Base-by-base conservation (phyloP, 2,797 vertebrate species). In the Sebastes dallii region DNA sequence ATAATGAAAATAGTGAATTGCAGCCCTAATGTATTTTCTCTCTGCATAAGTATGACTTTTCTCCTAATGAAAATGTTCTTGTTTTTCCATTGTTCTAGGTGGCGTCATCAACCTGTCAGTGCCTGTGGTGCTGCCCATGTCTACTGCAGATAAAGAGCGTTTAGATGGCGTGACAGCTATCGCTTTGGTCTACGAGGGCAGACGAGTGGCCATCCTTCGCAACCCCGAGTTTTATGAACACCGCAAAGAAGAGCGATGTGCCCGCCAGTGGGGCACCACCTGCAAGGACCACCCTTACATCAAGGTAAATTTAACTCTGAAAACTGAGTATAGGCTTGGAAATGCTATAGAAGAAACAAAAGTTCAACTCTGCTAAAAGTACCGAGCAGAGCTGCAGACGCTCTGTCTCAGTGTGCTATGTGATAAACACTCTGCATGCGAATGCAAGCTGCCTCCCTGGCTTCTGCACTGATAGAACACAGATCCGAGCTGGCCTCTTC, bases 261-360 rank as follows among this genome's bases (percentile, higher is more conserved):
- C 99, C 61, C 95, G 98, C 54, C 98, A 99, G 60, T 99, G 98
- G 98, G 99, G 99, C 59, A 99, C 98, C 0, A 97, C 96, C 0
- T 99, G 98, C 95, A 98, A 97, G 90, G 97, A 97, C n/a, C 99
- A 99, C 88, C 99, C 99, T 0, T 99, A 99, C 87, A 99, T 99
- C 89, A 99, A 99, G 97, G 99, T 98, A 72, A 80, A 84, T 56
- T 20, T 34, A 2, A 10, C 12, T 65, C n/a, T 52, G 16, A 22
- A 60, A 74, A 20, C 11, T 18, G 30, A 32, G 6, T 30, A 25
- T 5, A 13, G 6, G 12, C 16, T 27, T 36, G 11, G 24, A 25
- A 77, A 58, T 29, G n/a, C n/a, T 68, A 12, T 25, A 3, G 27
- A 73, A 72, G 60, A n/a, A 4, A 29, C 46, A 16, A 58, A 66